Percentiles rank a stretch among this genome's conserved stretches.
Conservation (phyloP, 2,797 vertebrate species). For the Macroramphosus scolopax region DNA sequence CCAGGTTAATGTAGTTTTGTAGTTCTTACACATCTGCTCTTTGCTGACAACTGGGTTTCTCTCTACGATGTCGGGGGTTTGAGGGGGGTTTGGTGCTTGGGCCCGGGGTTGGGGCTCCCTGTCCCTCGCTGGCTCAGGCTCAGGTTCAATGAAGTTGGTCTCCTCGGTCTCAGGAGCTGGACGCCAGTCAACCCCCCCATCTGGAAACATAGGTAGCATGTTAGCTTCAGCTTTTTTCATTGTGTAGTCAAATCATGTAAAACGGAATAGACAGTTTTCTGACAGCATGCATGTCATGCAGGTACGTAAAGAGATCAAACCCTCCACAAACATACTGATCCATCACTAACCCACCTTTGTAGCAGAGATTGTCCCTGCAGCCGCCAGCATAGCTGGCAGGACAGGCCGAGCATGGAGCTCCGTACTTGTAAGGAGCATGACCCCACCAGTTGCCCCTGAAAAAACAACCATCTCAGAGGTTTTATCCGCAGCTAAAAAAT, state of each 20-base stretch:
- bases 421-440: constrained; percentile 92
- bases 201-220: constrained; percentile 38
- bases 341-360: constrained; percentile 89
- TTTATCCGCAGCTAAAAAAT: too few species aligned
- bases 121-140: constrained; percentile 79
- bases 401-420: constrained; percentile 91
- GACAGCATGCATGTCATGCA: too few species aligned
- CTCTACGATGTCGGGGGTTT: constrained; percentile 85
- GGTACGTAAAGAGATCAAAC: too few species aligned
- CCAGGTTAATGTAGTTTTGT: constrained; percentile 93
- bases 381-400: constrained; percentile 95
- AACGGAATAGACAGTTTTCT: too few species aligned
- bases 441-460: constrained; percentile 99
- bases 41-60: constrained; percentile 90
- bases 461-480: too few species aligned
- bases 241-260: too few species aligned
- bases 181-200: constrained; percentile 81
- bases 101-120: constrained; percentile 70
- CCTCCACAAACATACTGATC: too few species aligned
- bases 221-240: not conserved
- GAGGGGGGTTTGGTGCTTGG: constrained; percentile 74
- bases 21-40: constrained; percentile 98
- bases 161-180: constrained; percentile 85
- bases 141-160: constrained; percentile 92
- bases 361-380: constrained; percentile 95